Evolutionary conservation across 2,797 vertebrate genomes (phyloP).

Genomic region (Chelon labrosus): DNA sequence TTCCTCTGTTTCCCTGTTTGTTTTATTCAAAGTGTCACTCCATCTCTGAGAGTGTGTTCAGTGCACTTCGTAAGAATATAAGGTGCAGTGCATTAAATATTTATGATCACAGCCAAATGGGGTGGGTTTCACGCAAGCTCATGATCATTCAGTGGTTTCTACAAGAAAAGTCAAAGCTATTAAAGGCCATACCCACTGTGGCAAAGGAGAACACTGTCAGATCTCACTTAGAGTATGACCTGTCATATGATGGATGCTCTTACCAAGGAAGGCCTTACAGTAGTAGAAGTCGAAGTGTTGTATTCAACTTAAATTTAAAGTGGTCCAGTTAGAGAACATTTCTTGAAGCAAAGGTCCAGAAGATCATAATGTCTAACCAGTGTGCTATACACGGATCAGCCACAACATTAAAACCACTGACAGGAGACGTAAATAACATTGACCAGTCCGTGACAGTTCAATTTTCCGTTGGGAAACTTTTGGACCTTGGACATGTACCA

Average conservation of each 20-base stretch:
- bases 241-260: constrained; percentile 28
- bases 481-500: too few species aligned
- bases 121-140: constrained; percentile 69
- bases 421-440: too few species aligned
- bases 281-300: too few species aligned
- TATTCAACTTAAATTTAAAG: too few species aligned
- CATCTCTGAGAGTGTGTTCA: constrained; percentile 60
- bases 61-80: constrained; percentile 74
- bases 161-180: constrained; percentile 45
- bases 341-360: too few species aligned
- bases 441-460: too few species aligned
- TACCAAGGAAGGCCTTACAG: constrained; percentile 11
- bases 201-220: constrained; percentile 32
- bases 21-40: constrained; percentile 82
- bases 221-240: constrained; percentile 31
- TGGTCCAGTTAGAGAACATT: too few species aligned
- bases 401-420: too few species aligned
- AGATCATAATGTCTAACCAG: too few species aligned
- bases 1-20: constrained; percentile 76
- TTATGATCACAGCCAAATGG: constrained; percentile 69
- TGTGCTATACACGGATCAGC: too few species aligned
- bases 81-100: constrained; percentile 76
- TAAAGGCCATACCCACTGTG: constrained; percentile 36
- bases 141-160: constrained; percentile 40
- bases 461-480: too few species aligned